Percentiles rank a stretch among this genome's conserved stretches.
Evolutionary conservation across 2,113 vertebrate genomes (phyloP).

Genomic region (Corydoras maculifer): DNA sequence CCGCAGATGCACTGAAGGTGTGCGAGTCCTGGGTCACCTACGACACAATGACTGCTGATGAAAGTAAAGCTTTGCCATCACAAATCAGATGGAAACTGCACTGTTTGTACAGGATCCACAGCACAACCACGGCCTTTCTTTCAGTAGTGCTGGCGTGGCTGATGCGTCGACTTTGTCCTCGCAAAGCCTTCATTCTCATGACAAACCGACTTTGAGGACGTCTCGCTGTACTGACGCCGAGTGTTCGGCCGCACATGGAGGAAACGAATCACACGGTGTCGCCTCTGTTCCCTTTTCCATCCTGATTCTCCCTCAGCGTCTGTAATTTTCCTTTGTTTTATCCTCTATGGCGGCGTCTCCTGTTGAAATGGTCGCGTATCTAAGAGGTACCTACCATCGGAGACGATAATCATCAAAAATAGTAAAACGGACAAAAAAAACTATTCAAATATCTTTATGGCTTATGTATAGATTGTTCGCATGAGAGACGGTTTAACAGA

Average conservation of each 20-base stretch:
- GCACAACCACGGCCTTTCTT: slow-evolving; percentile 14
- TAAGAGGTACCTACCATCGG: slow-evolving; percentile 64
- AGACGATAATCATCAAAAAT: slow-evolving; percentile 70
- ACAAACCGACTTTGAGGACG: slow-evolving; percentile 32
- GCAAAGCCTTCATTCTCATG: slow-evolving; percentile 41
- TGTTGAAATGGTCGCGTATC: slow-evolving; percentile 53
- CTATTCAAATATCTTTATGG: slow-evolving; percentile 62
- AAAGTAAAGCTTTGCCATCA: not conserved
- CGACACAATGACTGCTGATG: not conserved
- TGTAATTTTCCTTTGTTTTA: slow-evolving; percentile 36
- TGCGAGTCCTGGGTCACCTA: not conserved
- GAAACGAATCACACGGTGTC: slow-evolving; percentile 30
- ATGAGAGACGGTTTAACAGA: slow-evolving; percentile 52
- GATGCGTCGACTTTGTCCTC: slow-evolving; percentile 11
- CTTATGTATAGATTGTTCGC: slow-evolving; percentile 63
- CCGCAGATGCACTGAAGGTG: slow-evolving; percentile 9
- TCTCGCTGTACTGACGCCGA: slow-evolving; percentile 39
- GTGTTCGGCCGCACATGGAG: slow-evolving; percentile 36
- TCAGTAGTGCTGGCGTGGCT: slow-evolving; percentile 4
- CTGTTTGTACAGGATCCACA: slow-evolving; percentile 14
- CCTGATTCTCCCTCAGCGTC: slow-evolving; percentile 31
- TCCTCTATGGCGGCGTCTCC: slow-evolving; percentile 61
- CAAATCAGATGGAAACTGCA: not conserved
- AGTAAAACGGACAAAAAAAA: slow-evolving; percentile 50
- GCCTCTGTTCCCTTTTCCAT: slow-evolving; percentile 19